Evolutionary conservation across 2,888 invertebrate genomes (phyloP).

Genomic region (Ischnura elegans): DNA sequence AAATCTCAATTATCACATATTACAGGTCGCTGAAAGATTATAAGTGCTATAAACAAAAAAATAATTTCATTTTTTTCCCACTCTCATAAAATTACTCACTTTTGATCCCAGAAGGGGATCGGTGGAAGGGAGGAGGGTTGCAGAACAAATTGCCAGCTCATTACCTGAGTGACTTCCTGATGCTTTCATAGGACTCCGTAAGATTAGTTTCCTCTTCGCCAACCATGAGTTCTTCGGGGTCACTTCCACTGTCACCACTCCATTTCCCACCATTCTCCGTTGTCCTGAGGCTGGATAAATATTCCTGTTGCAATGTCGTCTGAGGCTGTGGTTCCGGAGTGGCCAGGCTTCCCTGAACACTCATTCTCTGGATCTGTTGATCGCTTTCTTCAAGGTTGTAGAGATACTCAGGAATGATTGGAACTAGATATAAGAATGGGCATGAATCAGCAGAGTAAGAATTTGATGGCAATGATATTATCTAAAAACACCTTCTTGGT

Average conservation of each 20-base stretch:
- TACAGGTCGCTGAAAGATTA: too few species aligned
- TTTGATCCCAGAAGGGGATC: too few species aligned
- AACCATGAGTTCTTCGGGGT: not conserved
- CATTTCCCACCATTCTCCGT: not conserved
- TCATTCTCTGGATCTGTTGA: constrained; percentile 62
- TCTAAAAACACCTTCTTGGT: too few species aligned
- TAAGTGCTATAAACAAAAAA: too few species aligned
- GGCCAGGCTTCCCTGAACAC: not conserved
- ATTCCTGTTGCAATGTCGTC: too few species aligned
- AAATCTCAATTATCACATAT: too few species aligned
- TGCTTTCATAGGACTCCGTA: not conserved
- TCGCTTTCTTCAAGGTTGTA: constrained; percentile 77
- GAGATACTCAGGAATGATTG: constrained; percentile 89
- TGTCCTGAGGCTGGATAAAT: too few species aligned
- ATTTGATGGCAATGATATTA: too few species aligned
- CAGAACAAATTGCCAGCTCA: too few species aligned
- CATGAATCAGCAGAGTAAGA: not conserved
- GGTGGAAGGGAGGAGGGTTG: too few species aligned
- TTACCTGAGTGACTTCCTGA: constrained; percentile 19
- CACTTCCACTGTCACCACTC: not conserved
- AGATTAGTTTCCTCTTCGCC: not conserved
- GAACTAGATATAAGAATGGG: constrained; percentile 81
- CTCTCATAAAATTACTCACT: too few species aligned
- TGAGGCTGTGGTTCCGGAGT: not conserved
- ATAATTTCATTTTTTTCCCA: too few species aligned